A percentile compares a stretch with the other conserved stretches of the same genome.
phyloP scores from a whole-genome alignment of 1,140 invertebrate species.

The Microvelia longipes region DNA sequence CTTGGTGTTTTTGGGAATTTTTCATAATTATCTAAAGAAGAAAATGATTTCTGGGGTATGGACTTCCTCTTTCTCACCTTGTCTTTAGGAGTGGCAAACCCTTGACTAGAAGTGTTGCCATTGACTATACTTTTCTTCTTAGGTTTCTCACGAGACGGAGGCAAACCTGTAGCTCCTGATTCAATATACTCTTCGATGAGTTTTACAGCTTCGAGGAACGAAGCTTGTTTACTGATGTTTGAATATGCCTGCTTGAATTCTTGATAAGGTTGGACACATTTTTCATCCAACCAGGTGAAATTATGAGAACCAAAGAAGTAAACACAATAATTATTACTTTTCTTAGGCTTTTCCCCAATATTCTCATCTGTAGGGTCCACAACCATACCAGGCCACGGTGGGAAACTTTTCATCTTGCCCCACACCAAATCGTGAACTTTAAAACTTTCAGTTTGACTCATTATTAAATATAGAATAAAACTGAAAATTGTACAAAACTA shows the following conservation, averaged over 20 bases:
- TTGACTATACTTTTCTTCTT: not conserved
- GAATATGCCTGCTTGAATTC: slow-evolving; percentile 64
- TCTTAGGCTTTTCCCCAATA: slow-evolving; percentile 44
- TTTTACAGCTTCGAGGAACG: slow-evolving; percentile 69
- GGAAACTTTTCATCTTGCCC: slow-evolving; percentile 91
- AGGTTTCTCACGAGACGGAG: not conserved
- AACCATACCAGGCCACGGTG: slow-evolving; percentile 82
- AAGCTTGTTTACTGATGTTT: slow-evolving; percentile 57
- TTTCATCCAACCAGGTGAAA: slow-evolving; percentile 82
- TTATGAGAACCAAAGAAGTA: slow-evolving; percentile 88
- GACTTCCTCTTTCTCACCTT: not conserved
- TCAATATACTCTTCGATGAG: slow-evolving; percentile 70
- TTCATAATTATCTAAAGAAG: not conserved
- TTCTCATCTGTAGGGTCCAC: slow-evolving; percentile 47
- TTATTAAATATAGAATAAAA: slow-evolving; percentile 12
- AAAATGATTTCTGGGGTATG: not conserved
- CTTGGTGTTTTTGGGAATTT: not conserved
- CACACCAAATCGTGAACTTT: slow-evolving; percentile 42
- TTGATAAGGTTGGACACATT: slow-evolving; percentile 67
- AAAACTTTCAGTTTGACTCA: slow-evolving; percentile 20
- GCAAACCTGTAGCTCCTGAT: not conserved
- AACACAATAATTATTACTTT: slow-evolving; percentile 58
- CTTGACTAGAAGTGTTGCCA: not conserved
- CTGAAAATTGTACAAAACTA: not conserved
- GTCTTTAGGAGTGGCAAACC: not conserved